Evolutionary conservation across 2,113 vertebrate genomes (phyloP), one percentile per base, ranked within the genome.

Genomic region (Phalacrocorax carbo): DNA sequence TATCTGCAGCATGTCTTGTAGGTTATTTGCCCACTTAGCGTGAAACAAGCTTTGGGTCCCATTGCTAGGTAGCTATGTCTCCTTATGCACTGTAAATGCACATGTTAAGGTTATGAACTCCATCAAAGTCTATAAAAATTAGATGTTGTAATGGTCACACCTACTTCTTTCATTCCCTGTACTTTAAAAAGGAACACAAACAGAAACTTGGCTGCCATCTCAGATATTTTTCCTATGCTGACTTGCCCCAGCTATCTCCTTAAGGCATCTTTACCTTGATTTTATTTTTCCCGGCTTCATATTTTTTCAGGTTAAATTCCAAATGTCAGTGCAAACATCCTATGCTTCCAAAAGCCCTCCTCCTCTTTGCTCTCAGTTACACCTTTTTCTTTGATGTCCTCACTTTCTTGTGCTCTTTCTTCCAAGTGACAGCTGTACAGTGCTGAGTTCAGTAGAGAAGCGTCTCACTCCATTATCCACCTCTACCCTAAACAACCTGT

Each of bases 181-280:
- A 92, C 82, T 75, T 85, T 77, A 83, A 88, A 94, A 88, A 58
- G 19, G 61, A 96, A 82, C 81, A 79, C 62, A 86, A 93, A 94
- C 58, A 94, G 94, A 95, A 96, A 95, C 71, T 79, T 92, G 93
- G 84, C 86, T 91, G 61, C 79, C 52, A n/a, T 49, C 40, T 88
- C 48, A 93, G 60, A 68, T 82, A 73, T 52, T 78, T 79, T 61
- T 64, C 62, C 27, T 60, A 71, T n/a, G 54, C 40, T 78, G 91
- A 75, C 77, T 94, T 87, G 52, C 25, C 40, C 34, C 36, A 86
- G 57, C n/a, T 90, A 27, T 60, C 64, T 91, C 72, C 77, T 84
- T 29, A 88, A 88, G 72, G 44, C 36, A 89, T 72, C 76, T 94
- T 91, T 75, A 81, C 48, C 49, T 44, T 70, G 62, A 73, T 25